Base-by-base conservation (phyloP, 2,888 invertebrate genomes). In the Tillus elongatus region DNA sequence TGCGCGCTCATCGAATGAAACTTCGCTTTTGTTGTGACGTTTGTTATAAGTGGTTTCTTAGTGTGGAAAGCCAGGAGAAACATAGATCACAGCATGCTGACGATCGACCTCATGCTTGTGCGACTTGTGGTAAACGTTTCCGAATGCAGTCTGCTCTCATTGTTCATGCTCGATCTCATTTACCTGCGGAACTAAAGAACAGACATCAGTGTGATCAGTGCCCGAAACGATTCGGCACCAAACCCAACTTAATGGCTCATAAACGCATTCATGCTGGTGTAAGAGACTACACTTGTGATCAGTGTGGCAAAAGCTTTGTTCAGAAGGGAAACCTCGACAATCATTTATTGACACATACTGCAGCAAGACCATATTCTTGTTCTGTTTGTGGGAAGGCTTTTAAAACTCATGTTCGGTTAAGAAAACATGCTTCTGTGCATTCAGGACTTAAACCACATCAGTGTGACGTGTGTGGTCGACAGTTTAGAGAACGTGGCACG, bases 401-500 rank as follows among this genome's bases (percentile, higher is more conserved):
- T 53, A 75, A 74, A 57, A 74, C 74, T 1, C 61, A 70, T 13
- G 56, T 73, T 32, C 68, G 72, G 44, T 56, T 75, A 41, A 67
- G 67, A 35, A 74, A 74, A 54, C 78, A 78, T 50, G 68, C 68
- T 38, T 69, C 69, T 4, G 70, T 76, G 13, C 78, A 78, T 55
- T 62, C 63, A 4, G 74, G 74, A 1, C 64, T 70, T 2, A 77
- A 76, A 52, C 74, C 75, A 1, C 74, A 74, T 53, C 70, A 72
- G 50, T 77, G 77, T 49, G 71, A 73, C 36, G 70, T 72, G 16
- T 78, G 78, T 49, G 74, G 74, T 1, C 61, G 73, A 44, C 69
- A 70, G 33, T 79, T 79, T 51, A 67, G 83, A 6, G 74, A 84
- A 43, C 74, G 79, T 35, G 79, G 82, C 27, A 82, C 84, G 11